Base-by-base conservation (phyloP, 2,888 invertebrate species). In the Drosophila mimica region DNA sequence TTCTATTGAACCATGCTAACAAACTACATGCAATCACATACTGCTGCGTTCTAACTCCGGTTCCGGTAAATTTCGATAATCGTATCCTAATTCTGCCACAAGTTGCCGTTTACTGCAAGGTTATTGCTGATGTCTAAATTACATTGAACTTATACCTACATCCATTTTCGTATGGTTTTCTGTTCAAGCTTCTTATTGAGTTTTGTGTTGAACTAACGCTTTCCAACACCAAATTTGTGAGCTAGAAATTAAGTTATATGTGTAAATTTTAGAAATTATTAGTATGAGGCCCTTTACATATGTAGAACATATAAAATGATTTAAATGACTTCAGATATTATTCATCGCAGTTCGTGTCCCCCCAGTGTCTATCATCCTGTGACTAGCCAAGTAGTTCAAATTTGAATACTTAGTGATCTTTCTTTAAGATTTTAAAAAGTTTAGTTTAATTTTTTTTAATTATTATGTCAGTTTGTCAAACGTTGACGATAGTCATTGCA, bases 1-100 rank as follows among this genome's bases (percentile, higher is more conserved):
- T 76, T 67, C 59, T 59, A 51, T 58, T 38, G 74, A 78, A 54
- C 54, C 53, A 63, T 54, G 58, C 71, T 76, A 76, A 73, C 75
- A 75, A 48, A 69, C 28, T 43, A 43, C 30, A 52, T 33, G 43
- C 36, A 43, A 34, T 38, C 69, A 38, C 43, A 58, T 40, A 28
- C 28, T n/a, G 36, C 28, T 49, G 17, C 17, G 17, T 9, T 17
- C 13, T 30, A 17, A 9, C n/a, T 48, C 34, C n/a, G 48, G 62
- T 8, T 62, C 30, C 51, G 40, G 36, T 30, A n/a, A n/a, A 31
- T 38, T 38, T 36, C 48, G 57, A 58, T 31, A 31, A 49, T 36
- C 53, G 11, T 48, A 20, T 48, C 31, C 28, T 40, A 34, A 15
- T 33, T 31, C 33, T 43, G 33, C 57, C 43, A 60, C 43, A 54